Percentiles rank a stretch among this genome's conserved stretches.
Evolutionary conservation across 2,888 invertebrate genomes (phyloP).

Genomic region (Xestobium rufovillosum): DNA sequence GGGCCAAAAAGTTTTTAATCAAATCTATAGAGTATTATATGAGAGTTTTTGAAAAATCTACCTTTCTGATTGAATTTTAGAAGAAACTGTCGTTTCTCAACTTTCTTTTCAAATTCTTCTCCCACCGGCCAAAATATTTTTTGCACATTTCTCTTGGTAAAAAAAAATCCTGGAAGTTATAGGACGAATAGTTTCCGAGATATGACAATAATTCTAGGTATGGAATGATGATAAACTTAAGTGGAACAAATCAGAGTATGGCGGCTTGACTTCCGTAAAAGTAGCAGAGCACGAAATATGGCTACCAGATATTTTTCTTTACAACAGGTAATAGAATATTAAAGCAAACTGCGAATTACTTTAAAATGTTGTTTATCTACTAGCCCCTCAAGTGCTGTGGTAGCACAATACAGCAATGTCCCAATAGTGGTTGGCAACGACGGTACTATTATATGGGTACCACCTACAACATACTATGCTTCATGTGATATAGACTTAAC

Average conservation of each 20-base stretch:
- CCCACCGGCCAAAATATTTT: no score
- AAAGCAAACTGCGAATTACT: constrained; percentile 2
- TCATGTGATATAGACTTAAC: constrained; percentile 59
- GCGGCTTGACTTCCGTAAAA: constrained; percentile 53
- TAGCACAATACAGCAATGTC: constrained; percentile 54
- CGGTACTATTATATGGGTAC: constrained; percentile 58
- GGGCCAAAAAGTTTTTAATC: no score
- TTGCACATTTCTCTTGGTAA: no score
- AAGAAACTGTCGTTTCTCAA: no score
- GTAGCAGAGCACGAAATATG: constrained; percentile 67
- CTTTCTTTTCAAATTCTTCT: no score
- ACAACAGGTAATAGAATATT: constrained; percentile 50
- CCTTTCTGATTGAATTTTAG: no score
- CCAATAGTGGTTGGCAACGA: constrained; percentile 45
- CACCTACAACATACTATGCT: constrained; percentile 58
- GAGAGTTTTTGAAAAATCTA: no score
- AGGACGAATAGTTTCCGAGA: no score
- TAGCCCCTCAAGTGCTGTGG: constrained; percentile 53
- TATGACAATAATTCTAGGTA: no score
- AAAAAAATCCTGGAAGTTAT: no score
- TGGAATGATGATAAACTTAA: constrained; percentile 68
- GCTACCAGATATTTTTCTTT: constrained; percentile 67
- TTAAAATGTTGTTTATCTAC: constrained; percentile 15
- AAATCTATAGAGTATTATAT: no score
- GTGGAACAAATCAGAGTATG: constrained; percentile 64